phyloP scores from a whole-genome alignment of 2,888 invertebrate species.

The Pelosia muscerda region DNA sequence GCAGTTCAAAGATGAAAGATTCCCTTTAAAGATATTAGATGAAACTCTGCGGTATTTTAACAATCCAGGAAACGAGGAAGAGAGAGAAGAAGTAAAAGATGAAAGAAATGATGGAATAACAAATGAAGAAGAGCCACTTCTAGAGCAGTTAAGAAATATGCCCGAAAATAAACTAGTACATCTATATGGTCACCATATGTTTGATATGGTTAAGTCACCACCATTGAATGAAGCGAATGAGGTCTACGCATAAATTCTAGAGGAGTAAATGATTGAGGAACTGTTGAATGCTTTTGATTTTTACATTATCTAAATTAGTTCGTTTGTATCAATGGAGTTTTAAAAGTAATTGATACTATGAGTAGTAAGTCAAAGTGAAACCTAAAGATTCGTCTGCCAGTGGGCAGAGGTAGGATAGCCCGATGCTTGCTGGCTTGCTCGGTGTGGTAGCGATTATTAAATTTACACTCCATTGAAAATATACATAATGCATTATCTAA shows the following conservation, averaged over 20 bases:
- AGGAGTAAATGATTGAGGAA: background rate
- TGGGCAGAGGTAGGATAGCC: no score
- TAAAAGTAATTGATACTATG: no score
- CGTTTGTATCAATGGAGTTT: no score
- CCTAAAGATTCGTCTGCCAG: no score
- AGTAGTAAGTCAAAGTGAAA: no score
- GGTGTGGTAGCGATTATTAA: no score
- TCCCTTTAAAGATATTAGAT: background rate
- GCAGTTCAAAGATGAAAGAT: background rate
- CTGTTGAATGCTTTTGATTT: background rate
- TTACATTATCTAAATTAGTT: background rate
- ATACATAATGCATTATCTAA: no score
- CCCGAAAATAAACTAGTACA: slow-evolving; percentile 30
- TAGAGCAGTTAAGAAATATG: slow-evolving; percentile 36
- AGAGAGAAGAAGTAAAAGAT: background rate
- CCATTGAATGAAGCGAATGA: slow-evolving; percentile 51
- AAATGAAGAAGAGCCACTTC: slow-evolving; percentile 24
- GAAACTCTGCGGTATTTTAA: background rate
- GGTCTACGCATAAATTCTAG: slow-evolving; percentile 29
- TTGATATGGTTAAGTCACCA: background rate
- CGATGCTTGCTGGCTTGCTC: no score
- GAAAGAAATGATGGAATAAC: background rate
- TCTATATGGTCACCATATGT: slow-evolving; percentile 47
- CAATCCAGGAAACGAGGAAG: background rate
- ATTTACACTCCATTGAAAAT: no score